phyloP scores from a whole-genome alignment of 2,797 vertebrate species.

The Ataeniobius toweri region DNA sequence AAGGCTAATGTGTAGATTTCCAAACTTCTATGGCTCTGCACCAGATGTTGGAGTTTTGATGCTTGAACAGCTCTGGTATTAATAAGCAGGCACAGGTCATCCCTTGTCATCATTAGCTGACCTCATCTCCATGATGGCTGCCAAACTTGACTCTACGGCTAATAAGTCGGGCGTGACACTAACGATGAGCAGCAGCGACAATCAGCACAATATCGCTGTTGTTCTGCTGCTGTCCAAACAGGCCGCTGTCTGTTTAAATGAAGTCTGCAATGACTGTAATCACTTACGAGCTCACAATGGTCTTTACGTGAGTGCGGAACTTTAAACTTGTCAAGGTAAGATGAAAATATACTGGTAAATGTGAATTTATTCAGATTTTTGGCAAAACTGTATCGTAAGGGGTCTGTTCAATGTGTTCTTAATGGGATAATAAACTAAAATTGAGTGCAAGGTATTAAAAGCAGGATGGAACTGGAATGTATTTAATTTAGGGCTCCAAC shows the following conservation, averaged over 20 bases:
- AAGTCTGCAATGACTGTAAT: conserved; percentile 55
- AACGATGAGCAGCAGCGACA: conserved; percentile 75
- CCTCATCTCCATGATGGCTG: conserved; percentile 70
- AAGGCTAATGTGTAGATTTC: conserved; percentile 24
- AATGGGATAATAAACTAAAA: too few species aligned
- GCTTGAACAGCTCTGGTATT: conserved; percentile 58
- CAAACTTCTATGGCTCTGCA: conserved; percentile 5
- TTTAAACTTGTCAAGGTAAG: conserved; percentile 20
- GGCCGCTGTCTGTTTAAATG: conserved; percentile 55
- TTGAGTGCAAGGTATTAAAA: too few species aligned
- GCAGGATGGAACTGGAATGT: too few species aligned
- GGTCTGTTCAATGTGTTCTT: not conserved
- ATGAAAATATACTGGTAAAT: conserved; percentile 25
- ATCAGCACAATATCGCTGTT: conserved; percentile 28
- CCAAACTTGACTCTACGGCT: conserved; percentile 51
- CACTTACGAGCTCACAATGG: conserved; percentile 11
- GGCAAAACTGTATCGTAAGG: not conserved
- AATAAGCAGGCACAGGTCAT: conserved; percentile 59
- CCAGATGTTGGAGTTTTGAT: conserved; percentile 51
- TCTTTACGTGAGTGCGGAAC: conserved; percentile 20
- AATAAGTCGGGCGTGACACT: conserved; percentile 67
- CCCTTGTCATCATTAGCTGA: conserved; percentile 73
- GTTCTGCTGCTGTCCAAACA: conserved; percentile 55
- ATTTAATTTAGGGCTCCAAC: too few species aligned
- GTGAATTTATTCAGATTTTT: conserved; percentile 20